Conservation (phyloP, 2,888 invertebrate genomes). For the Ashinkailepas kermadecensis region DNA sequence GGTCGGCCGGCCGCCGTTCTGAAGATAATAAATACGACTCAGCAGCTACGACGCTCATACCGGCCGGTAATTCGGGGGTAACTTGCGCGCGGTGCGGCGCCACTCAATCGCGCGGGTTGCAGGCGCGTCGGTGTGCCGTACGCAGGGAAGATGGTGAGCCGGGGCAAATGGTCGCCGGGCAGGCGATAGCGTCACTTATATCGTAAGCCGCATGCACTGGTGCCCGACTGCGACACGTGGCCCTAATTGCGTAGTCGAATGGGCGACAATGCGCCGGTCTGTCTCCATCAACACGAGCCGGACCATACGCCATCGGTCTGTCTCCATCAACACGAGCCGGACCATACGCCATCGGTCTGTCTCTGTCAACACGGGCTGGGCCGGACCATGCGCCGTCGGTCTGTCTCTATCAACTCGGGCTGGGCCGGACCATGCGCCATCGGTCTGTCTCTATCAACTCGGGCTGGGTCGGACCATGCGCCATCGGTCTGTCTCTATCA, state of each 20-base stretch:
- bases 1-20: neutral
- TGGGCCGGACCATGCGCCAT: no score
- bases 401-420: no score
- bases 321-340: no score
- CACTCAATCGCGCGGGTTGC: neutral
- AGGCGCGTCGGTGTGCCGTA: neutral
- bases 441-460: no score
- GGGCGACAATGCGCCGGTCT: neutral
- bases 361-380: no score
- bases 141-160: neutral
- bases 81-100: neutral
- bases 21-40: slow-evolving; percentile 14
- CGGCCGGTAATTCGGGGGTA: neutral
- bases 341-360: no score
- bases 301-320: no score
- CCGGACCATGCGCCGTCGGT: no score
- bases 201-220: neutral
- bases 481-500: no score
- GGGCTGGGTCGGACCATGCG: no score
- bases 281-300: no score
- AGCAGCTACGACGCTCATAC: neutral
- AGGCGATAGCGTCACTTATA: neutral
- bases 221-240: neutral
- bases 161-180: neutral
- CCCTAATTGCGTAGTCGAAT: neutral